Base-by-base conservation (phyloP, 2,797 vertebrate species). In the Prionace glauca region DNA sequence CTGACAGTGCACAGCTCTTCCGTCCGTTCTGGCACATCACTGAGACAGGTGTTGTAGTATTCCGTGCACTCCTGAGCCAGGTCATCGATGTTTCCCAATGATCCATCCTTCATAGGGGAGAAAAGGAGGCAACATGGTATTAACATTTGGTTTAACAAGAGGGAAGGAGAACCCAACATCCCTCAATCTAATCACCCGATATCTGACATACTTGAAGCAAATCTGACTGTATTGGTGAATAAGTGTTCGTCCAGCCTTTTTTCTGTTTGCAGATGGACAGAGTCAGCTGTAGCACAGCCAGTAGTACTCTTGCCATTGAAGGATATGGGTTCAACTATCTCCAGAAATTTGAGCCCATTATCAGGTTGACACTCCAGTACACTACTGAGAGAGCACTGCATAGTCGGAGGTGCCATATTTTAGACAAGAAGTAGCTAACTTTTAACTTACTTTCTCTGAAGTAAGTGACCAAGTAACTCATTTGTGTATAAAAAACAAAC, bases 81-180 rank as follows among this genome's bases (percentile, higher is more conserved):
- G 97, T 99, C 99, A 97, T 99, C 99, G 96, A 99, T 99, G 97
- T 99, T 99, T 95, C 99, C 99, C 97, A 99, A 97, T 92, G 99
- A 99, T 96, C 99, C 99, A 95, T 99, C 99, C 99, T 99, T 96
- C 96, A 96, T 32, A 36, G 84, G 96, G 62, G 96, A 18, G 96
- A n/a, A 95, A 88, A 2, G 96, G 24, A 96, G 36, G 96, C 56
- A 96, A 7, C 24, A 94, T 3, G 12, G 41, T 29, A 20, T 72
- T 7, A 95, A 69, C 29, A 32, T 41, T 45, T 24, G 26, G 11
- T 93, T 22, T 77, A 77, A 50, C 93, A 95, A 8, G 26, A 60
- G 26, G 50, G 29, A 8, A 10, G 93, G 29, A 56, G 41, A 32
- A 74, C 72, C 24, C 7, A 16, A 29, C 50, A 77, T 10, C 29